phyloP scores from a whole-genome alignment of 2,113 vertebrate genomes.

The Gobius niger region DNA sequence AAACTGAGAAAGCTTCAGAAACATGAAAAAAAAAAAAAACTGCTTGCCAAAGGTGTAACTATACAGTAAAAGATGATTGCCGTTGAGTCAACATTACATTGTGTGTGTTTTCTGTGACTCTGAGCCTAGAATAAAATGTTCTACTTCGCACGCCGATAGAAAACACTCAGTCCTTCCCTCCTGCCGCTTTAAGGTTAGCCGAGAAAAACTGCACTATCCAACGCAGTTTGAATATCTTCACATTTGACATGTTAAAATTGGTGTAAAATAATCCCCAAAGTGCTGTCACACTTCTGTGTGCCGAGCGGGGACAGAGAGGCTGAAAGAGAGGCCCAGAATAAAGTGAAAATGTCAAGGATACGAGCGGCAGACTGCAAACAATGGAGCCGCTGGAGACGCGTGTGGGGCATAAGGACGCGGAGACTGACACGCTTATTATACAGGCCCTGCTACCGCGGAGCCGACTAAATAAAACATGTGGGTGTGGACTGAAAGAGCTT shows the following conservation, averaged over 20 bases:
- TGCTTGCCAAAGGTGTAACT: too few species aligned
- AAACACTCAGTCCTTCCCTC: neutral
- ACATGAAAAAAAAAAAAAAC: too few species aligned
- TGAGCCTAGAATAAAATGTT: neutral
- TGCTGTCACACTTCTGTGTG: neutral
- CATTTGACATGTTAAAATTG: conserved; percentile 9
- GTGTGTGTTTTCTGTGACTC: neutral
- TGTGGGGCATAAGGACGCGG: neutral
- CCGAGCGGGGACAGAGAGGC: neutral
- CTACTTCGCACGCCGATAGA: neutral
- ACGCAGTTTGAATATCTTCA: neutral
- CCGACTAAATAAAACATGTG: too few species aligned
- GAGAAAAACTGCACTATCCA: neutral
- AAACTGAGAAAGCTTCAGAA: too few species aligned
- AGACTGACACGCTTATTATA: conserved; percentile 4
- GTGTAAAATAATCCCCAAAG: conserved; percentile 7
- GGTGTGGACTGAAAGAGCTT: too few species aligned
- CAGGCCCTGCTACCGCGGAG: neutral
- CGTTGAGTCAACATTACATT: too few species aligned
- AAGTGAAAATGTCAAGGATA: conserved; percentile 8
- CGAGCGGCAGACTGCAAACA: neutral
- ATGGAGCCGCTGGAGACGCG: conserved; percentile 1
- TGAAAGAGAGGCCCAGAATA: neutral
- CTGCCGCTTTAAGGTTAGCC: neutral
- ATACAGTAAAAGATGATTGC: too few species aligned